These are phyloP conservation scores for Bubo bubo DNA, from an alignment of 2,113 vertebrate species.

Conservation along the genomic window DNA sequence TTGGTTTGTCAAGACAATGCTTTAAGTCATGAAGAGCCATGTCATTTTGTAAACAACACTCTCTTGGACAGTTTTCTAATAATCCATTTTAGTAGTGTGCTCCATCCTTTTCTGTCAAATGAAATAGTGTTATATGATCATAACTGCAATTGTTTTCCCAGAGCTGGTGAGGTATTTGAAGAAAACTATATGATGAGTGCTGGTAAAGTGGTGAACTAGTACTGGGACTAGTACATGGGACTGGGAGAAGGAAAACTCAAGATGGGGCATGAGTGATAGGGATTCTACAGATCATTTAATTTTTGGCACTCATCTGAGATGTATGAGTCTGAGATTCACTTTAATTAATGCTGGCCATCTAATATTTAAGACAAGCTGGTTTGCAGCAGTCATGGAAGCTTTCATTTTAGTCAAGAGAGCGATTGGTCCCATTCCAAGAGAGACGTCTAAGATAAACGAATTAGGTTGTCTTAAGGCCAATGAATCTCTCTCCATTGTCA, in stretches of 20 bases:
- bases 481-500: neutral
- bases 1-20: neutral
- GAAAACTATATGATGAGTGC: neutral
- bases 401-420: neutral
- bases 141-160: neutral
- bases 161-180: neutral
- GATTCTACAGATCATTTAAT: neutral
- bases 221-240: neutral
- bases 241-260: neutral
- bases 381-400: neutral
- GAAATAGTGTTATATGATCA: neutral
- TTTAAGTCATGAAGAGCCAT: neutral
- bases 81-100: neutral
- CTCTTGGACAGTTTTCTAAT: neutral
- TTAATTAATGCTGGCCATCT: neutral
- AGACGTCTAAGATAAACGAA: neutral
- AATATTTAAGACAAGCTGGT: neutral
- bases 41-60: neutral
- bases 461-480: neutral
- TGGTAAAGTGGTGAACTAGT: neutral
- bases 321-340: neutral
- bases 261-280: accelerated
- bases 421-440: neutral
- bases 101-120: neutral
- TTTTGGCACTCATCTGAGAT: neutral